Evolutionary conservation across 1,140 invertebrate genomes (phyloP).

Genomic region (Radopholus similis): DNA sequence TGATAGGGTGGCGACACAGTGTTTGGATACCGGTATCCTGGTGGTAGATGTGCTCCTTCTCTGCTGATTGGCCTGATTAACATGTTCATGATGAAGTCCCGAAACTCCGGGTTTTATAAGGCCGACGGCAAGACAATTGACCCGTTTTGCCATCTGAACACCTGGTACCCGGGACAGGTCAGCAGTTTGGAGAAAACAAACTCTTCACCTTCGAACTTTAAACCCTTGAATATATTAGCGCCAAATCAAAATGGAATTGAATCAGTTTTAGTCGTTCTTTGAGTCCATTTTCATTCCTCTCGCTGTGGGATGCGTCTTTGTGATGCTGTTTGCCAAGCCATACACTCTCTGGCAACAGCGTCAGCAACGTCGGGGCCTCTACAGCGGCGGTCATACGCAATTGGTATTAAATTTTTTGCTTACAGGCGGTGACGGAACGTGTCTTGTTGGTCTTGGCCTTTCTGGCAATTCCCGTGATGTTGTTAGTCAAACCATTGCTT

Average conservation of each 20-base stretch:
- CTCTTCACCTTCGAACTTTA: background rate
- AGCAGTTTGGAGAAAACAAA: background rate
- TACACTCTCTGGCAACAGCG: conserved; percentile 62
- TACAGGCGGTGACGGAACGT: conserved; percentile 65
- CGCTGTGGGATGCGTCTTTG: conserved; percentile 79
- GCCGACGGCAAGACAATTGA: background rate
- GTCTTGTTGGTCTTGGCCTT: conserved; percentile 73
- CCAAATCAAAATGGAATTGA: conserved; percentile 9
- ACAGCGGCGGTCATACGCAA: conserved; percentile 40
- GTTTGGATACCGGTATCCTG: conserved; percentile 52
- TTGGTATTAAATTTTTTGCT: conserved; percentile 41
- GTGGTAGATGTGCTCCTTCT: conserved; percentile 65
- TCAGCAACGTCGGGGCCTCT: conserved; percentile 33
- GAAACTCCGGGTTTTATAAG: conserved; percentile 41
- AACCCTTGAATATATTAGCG: too few relatives aligned
- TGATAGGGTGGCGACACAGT: conserved; percentile 40
- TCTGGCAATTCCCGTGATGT: conserved; percentile 83
- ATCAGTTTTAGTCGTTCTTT: conserved; percentile 55
- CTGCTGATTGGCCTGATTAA: conserved; percentile 69
- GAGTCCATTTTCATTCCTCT: conserved; percentile 73
- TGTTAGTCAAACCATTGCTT: conserved; percentile 79
- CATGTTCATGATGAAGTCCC: conserved; percentile 63
- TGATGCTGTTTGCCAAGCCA: conserved; percentile 87
- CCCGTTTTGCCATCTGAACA: conserved; percentile 47
- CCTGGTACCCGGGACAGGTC: conserved; percentile 60